Conservation (phyloP, 2,888 invertebrate species). For the Drosophila leonis region DNA sequence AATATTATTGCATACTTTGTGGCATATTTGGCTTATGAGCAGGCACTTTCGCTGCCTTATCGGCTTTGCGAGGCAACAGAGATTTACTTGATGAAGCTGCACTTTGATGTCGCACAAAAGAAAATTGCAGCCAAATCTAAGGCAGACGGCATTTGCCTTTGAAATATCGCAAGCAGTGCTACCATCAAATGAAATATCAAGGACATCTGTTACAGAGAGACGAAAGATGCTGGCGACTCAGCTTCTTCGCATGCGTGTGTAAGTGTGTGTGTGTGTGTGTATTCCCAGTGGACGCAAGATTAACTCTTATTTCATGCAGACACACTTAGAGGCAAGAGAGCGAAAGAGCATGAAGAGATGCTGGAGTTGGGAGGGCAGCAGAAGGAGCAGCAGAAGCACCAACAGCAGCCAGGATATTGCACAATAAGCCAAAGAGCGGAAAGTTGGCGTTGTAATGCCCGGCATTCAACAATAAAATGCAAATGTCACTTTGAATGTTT, state of each 20-base stretch:
- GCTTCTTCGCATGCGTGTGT: constrained; percentile 11
- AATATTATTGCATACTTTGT: constrained; percentile 65
- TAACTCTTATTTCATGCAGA: constrained; percentile 74
- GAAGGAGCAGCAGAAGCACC: constrained; percentile 14
- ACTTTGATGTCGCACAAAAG: constrained; percentile 70
- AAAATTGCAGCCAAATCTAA: constrained; percentile 55
- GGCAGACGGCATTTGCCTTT: constrained; percentile 54
- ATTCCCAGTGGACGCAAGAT: constrained; percentile 73
- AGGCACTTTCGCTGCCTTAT: constrained; percentile 48
- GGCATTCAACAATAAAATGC: constrained; percentile 72
- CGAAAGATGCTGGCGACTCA: constrained; percentile 42
- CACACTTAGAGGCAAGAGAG: constrained; percentile 48
- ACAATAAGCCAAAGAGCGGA: constrained; percentile 68
- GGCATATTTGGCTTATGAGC: constrained; percentile 54
- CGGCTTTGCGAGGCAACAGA: constrained; percentile 52
- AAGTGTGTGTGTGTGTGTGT: constrained; percentile 26
- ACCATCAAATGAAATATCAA: constrained; percentile 67
- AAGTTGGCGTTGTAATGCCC: constrained; percentile 67
- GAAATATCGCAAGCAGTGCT: constrained; percentile 49
- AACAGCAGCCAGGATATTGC: constrained; percentile 58
- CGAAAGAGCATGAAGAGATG: constrained; percentile 30
- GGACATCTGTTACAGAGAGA: constrained; percentile 66
- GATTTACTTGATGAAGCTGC: constrained; percentile 68
- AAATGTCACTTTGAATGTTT: constrained; percentile 71
- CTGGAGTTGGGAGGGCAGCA: constrained; percentile 16